Base-by-base conservation (phyloP, 2,797 vertebrate genomes). In the Echiichthys vipera region DNA sequence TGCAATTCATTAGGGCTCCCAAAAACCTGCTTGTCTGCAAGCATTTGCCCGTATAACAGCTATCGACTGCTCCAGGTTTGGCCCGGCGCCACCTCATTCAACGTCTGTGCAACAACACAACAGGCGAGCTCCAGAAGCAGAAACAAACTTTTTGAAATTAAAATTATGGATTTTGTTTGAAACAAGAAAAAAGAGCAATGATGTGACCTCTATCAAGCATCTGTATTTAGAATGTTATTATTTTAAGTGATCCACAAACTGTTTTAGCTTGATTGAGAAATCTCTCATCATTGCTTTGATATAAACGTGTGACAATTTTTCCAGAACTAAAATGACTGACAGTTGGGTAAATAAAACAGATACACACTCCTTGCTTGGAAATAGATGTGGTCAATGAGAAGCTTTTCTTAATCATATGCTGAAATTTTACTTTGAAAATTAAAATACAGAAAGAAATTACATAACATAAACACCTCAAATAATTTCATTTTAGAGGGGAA, bases 1-100 rank as follows among this genome's bases (percentile, higher is more conserved):
- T 94, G 92, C 89, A 91, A 97, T 95, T 96, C 92, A 97, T 97
- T 97, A 97, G 93, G 93, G 93, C 89, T 78, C 79, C 93, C 94
- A 90, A 97, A n/a, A 96, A 95, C 95, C 83, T 93, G 92, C 92
- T 94, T 92, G 91, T 92, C 93, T 93, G 94, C 93, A 94, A 88
- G 94, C 92, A 90, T 93, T 94, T 94, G 81, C 70, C 91, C 90
- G 91, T 95, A 95, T 95, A 96, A 95, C 93, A 95, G 94, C 94
- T 95, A 97, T 97, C 89, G 95, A 96, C 94, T 88, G 87, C 78
- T 81, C 78, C 89, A 27, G 59, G 22, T 68, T 69, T 85, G 68
- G 79, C 67, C 43, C 2, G 88, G 88, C 89, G 93, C 92, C 92
- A 94, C 93, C 93, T 92, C 93, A 87, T 95, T 95, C 93, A 93